Conservation (phyloP, 2,888 invertebrate genomes). For the Ypsolopha sequella region DNA sequence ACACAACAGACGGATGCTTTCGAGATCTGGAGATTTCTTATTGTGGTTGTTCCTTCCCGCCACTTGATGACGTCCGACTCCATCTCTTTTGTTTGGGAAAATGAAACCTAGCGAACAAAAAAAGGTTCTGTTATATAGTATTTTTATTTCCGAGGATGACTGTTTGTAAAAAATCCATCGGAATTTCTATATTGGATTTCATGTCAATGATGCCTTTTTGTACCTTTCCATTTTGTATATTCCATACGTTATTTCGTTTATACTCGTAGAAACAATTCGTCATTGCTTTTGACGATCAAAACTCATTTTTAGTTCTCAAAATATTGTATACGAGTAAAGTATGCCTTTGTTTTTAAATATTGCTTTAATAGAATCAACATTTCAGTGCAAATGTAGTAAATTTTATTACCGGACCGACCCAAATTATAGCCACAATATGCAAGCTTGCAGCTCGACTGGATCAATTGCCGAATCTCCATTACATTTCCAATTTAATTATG, state of each 20-base stretch:
- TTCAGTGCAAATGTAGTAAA: not conserved
- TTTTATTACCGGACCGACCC: not conserved
- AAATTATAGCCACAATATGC: not conserved
- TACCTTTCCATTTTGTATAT: not conserved
- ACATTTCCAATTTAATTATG: constrained; percentile 16
- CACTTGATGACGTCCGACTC: not conserved
- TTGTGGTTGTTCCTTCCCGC: constrained; percentile 2
- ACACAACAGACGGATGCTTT: not conserved
- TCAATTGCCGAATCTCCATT: constrained; percentile 11
- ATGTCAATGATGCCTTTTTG: not conserved
- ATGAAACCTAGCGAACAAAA: not conserved
- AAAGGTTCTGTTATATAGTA: constrained; percentile 6
- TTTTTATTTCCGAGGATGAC: constrained; percentile 4
- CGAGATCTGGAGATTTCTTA: not conserved
- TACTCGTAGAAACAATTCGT: not conserved
- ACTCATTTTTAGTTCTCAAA: not conserved
- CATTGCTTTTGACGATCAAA: not conserved
- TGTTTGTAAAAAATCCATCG: not conserved
- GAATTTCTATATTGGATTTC: not conserved
- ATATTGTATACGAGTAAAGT: too few relatives aligned
- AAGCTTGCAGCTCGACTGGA: constrained; percentile 2
- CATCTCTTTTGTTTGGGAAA: not conserved
- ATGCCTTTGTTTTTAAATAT: too few relatives aligned
- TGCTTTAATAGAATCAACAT: not conserved
- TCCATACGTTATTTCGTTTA: not conserved